Evolutionary conservation across 2,797 vertebrate genomes (phyloP).

Genomic region (Gallinago stenura): DNA sequence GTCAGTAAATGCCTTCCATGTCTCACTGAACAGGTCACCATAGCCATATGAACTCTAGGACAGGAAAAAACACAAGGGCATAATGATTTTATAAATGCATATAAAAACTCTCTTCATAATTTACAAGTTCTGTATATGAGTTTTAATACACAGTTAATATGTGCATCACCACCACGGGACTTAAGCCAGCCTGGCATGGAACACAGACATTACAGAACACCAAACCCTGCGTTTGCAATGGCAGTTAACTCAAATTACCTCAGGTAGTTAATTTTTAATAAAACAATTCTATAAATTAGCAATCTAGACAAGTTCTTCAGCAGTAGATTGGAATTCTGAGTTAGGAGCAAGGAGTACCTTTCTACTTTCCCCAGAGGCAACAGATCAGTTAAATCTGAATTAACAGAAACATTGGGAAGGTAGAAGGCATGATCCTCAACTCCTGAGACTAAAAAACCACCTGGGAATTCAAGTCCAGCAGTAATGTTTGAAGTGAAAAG

Average conservation of each 20-base stretch:
- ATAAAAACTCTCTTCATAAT: not conserved
- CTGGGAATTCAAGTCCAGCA: not conserved
- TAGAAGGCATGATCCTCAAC: not conserved
- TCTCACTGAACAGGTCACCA: slow-evolving; percentile 94
- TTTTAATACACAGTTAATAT: not conserved
- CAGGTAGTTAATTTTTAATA: not conserved
- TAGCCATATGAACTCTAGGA: slow-evolving; percentile 92
- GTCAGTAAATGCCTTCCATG: slow-evolving; percentile 92
- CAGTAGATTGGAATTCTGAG: not conserved
- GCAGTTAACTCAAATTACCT: not conserved
- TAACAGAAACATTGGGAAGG: not conserved
- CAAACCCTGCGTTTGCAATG: not conserved
- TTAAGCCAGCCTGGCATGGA: not conserved
- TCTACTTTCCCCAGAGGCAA: not conserved
- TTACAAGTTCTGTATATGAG: not conserved
- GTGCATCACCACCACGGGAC: accelerated
- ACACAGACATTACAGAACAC: not conserved
- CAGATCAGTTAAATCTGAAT: not conserved
- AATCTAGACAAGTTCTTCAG: not conserved
- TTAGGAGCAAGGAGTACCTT: not conserved
- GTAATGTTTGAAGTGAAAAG: not conserved
- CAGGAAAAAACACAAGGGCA: not conserved
- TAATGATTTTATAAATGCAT: not conserved
- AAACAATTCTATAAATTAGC: not conserved
- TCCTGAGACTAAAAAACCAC: not conserved